Base-by-base conservation (phyloP, 2,888 invertebrate genomes). In the Magallana nippona region DNA sequence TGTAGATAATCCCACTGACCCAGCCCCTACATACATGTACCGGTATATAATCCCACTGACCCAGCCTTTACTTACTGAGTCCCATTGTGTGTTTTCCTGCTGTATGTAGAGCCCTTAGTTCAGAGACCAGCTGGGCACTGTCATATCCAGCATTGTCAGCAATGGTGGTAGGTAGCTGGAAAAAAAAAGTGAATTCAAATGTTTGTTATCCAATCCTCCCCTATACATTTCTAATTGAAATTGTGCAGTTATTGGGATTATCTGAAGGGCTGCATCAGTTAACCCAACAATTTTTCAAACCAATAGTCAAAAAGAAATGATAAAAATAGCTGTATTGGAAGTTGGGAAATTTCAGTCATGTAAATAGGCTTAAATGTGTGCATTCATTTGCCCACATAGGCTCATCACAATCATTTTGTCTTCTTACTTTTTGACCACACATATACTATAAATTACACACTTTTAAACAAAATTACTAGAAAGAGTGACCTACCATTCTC, bases 111-210 rank as follows among this genome's bases (percentile, higher is more conserved):
- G 99, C 99, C 88, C 98, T 95, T 86, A 99, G 95, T 90, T 98
- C 96, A n/a, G 98, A 97, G 83, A 99, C 95, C 87, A 94, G 95
- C 91, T 99, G 98, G 0, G 99, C 98, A 78, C 98, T 98, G 95
- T 99, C 99, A 94, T 97, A 98, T 85, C 99, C 99, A 85, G 98
- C 99, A 95, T 99, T 99, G 94, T 99, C 99, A 60, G 99, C 98
- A 88, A 99, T 99, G 83, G 97, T 97, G 32, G 97, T 97, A 0
- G 99, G 99, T 90, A 99, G 95, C 91, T 98, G 93, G 57, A 93
- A 90, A 82, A 84, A 22, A 2, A 55, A 55, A 32, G 55, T 1
- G 1, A 55, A 27, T 27, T 27, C 27, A 60, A 60, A 60, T 17
- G 10, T 60, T 5, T 60, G 5, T 60, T 19, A 60, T 3, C 17